Percentiles rank a stretch among this genome's conserved stretches.
Conservation (phyloP, 2,797 vertebrate species). For the Cheirogaleus major region DNA sequence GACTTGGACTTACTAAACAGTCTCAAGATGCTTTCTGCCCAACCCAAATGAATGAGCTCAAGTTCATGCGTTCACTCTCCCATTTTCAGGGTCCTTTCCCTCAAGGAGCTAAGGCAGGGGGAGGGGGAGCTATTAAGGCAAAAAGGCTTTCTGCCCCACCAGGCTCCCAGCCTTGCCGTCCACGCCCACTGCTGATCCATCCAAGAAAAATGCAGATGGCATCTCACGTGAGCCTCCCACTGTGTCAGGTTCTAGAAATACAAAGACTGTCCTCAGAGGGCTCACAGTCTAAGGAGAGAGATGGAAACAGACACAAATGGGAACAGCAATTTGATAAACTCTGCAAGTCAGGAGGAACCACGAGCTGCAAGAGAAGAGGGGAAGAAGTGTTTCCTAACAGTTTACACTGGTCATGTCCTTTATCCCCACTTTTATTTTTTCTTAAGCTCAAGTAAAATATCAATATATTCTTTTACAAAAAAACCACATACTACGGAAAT, state of each 20-base stretch:
- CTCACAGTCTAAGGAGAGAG: not conserved
- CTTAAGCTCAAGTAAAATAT: not conserved
- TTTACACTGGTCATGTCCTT: fast-evolving
- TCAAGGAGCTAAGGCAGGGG: not conserved
- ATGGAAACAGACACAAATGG: not conserved
- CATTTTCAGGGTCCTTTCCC: not conserved
- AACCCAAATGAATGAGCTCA: not conserved
- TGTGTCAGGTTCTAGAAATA: not conserved
- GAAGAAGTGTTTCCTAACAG: too few relatives aligned
- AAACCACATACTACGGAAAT: not conserved
- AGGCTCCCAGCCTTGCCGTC: fast-evolving
- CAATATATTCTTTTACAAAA: not conserved
- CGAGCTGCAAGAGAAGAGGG: not conserved
- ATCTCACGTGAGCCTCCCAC: too few relatives aligned
- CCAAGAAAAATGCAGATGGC: not conserved
- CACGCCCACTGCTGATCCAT: not conserved
- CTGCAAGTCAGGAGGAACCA: not conserved
- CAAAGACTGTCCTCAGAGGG: not conserved
- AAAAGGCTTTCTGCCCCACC: not conserved
- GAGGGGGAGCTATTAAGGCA: not conserved
- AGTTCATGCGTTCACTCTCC: not conserved
- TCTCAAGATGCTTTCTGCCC: not conserved
- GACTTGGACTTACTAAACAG: not conserved
- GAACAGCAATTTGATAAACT: not conserved
- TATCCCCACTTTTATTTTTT: not conserved